Base-by-base conservation (phyloP, 2,888 invertebrate species). In the Drosophila demipolita region DNA sequence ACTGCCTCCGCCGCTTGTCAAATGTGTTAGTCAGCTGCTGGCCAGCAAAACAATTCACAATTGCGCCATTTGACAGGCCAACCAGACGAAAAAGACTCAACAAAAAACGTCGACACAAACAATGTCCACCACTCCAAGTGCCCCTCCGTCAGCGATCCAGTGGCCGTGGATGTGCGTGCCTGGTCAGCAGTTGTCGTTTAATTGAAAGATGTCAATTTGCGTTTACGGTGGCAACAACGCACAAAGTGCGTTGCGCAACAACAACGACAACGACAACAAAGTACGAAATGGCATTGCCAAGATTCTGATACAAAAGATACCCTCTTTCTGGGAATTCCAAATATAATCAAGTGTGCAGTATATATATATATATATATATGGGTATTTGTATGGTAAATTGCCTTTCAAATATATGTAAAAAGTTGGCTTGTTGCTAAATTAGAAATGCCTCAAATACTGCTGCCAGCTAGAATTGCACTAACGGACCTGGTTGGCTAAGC, bases 181-280 rank as follows among this genome's bases (percentile, higher is more conserved):
- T 57, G 71, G 52, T 65, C 77, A 72, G 54, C 58, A 64, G 55
- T 84, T 80, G 87, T 72, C 79, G 73, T 88, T 85, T 86, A 89
- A 86, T 87, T 86, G 88, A 86, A 86, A 87, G 89, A 86, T 87
- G 86, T 86, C 86, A 87, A 87, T 89, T 89, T 89, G 89, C 87
- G 80, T 80, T 81, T 75, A 26, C 68, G 62, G 73, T 75, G 73
- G 75, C 82, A 76, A 75, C 85, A 78, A 89, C 82, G 81, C 84
- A 88, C 88, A 86, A 88, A 83, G 72, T 84, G 84, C 84, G 84
- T 86, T 84, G 82, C 76, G 74, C 83, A 86, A 88, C 53, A 53
- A 42, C 65, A 38, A 6, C 26, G 5, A 23, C 23, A 23, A 26
- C 5, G 1, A 58, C 73, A 60, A 42, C 54, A 23, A 26, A 45